Percentiles rank a stretch among this genome's conserved stretches.
phyloP scores from a whole-genome alignment of 53 echinoderm and acorn worm genomes.

The Henricia sp. region DNA sequence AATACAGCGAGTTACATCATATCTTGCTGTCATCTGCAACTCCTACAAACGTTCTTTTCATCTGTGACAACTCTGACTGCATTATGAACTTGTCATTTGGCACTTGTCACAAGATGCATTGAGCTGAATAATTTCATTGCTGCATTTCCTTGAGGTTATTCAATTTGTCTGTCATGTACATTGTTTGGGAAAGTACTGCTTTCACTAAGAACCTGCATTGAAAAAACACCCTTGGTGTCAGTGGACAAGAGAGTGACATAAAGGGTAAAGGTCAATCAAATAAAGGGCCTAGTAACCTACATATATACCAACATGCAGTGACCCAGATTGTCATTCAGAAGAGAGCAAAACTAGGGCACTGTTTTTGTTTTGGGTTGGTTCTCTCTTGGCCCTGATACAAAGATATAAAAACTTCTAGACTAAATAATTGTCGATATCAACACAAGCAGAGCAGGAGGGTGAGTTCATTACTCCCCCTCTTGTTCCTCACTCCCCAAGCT shows the following conservation, averaged over 20 bases:
- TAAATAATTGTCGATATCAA: no score
- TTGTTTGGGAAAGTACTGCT: conserved; percentile 1
- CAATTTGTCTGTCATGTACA: background rate
- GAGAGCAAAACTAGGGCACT: conserved; percentile 8
- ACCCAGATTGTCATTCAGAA: conserved; percentile 22
- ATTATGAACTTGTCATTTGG: conserved; percentile 27
- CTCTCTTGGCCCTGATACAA: no score
- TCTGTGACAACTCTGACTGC: conserved; percentile 10
- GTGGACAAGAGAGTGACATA: conserved; percentile 28
- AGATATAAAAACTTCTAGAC: no score
- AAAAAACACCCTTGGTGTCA: conserved; percentile 18
- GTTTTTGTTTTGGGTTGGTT: background rate
- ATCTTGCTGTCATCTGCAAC: background rate
- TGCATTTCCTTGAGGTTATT: background rate
- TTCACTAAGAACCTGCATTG: conserved; percentile 1
- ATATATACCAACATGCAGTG: background rate
- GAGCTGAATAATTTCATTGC: conserved; percentile 23
- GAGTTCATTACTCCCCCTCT: no score
- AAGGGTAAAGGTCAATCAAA: conserved; percentile 33
- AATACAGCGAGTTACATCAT: no score
- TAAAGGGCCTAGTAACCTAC: conserved; percentile 33
- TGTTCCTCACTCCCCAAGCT: no score
- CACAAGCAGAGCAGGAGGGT: no score
- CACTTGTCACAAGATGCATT: background rate
- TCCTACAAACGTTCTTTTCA: conserved; percentile 5